Evolutionary conservation across 2,888 invertebrate genomes (phyloP), one percentile per base, ranked within the genome.

Genomic region (Amiota communis): DNA sequence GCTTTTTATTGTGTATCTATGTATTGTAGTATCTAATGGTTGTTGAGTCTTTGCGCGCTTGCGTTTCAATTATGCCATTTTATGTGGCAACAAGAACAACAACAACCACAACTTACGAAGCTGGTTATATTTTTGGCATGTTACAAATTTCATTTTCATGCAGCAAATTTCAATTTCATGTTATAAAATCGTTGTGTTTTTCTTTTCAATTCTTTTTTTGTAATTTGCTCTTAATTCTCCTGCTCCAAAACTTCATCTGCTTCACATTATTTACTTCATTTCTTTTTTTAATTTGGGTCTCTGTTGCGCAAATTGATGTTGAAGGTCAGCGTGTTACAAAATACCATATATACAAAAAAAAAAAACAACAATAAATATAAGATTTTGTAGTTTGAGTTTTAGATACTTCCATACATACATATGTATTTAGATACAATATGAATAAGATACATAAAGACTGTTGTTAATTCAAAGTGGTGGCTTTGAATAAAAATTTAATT

Each of bases 121-220:
- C 36, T 36, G 36, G 36, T 36, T 36, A 80, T 76, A 78, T 53
- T 77, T 81, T 71, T 76, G 79, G 81, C 79, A 78, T 80, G 78
- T 82, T 77, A 80, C 83, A 84, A 85, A 81, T 84, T 84, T 84
- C 86, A 83, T 84, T 84, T 84, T 84, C 83, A 85, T 85, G 84
- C 85, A 78, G 77, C 78, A 82, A 83, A 85, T 83, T 83, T 83
- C 81, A 84, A 80, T 85, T 83, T 83, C 85, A 85, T 79, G 81
- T 84, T 79, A 81, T 83, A 82, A 36, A 36, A 36, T 36, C 6
- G 36, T 36, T 36, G 36, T 36, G 51, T 67, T 67, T 67, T 48
- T 48, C 23, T 51, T 49, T 71, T 71, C 15, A 13, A n/a, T 63
- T 17, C 9, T 72, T 76, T 78, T 81, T 82, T 78, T 77, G 72